These are phyloP conservation scores for Lordiphosa collinella DNA, from an alignment of 1,140 invertebrate genomes.

Conservation along the genomic window DNA sequence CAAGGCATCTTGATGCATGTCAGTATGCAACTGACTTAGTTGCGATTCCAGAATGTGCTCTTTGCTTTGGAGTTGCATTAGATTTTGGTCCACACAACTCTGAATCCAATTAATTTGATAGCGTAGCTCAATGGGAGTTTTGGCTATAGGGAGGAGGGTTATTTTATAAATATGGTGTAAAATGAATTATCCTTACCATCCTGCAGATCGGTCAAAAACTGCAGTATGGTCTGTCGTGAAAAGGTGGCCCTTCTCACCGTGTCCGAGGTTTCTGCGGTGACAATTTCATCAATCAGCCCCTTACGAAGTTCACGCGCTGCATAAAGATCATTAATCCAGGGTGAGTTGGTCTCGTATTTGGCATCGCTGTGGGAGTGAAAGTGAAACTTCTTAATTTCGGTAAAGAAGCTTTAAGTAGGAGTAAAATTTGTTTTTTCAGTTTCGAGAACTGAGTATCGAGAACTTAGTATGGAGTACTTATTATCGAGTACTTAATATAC, in stretches of 20 bases:
- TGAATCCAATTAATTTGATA: slow-evolving; percentile 43
- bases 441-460: too few species aligned
- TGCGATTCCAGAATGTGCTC: slow-evolving; percentile 12
- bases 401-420: too few species aligned
- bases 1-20: not conserved
- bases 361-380: slow-evolving; percentile 26
- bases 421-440: too few species aligned
- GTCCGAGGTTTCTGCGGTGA: not conserved
- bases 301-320: not conserved
- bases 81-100: slow-evolving; percentile 25
- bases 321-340: slow-evolving; percentile 17
- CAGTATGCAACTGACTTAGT: not conserved
- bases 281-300: not conserved
- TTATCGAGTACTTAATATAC: too few species aligned
- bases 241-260: not conserved
- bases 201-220: not conserved
- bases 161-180: not conserved
- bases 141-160: slow-evolving; percentile 9
- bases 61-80: not conserved
- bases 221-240: not conserved
- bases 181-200: not conserved
- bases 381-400: too few species aligned
- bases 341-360: slow-evolving; percentile 11
- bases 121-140: slow-evolving; percentile 35
- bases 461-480: too few species aligned